Base-by-base conservation (phyloP, 2,888 invertebrate species). In the Mimas tiliae region DNA sequence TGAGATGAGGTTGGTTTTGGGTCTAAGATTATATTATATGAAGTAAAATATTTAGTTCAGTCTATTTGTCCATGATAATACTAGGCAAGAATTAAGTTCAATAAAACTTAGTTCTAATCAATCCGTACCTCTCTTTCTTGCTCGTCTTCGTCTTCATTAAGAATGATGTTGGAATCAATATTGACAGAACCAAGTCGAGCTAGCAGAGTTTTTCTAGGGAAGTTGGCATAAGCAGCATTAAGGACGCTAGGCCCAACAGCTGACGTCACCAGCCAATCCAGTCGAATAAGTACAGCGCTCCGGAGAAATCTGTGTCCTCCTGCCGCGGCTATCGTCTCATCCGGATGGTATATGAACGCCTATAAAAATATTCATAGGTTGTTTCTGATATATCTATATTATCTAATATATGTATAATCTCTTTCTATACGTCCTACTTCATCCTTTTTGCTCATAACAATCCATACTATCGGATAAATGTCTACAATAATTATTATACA, bases 131-230 rank as follows among this genome's bases (percentile, higher is more conserved):
- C 92, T 63, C 88, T 79, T 69, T 93, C 93, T 65, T 93, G 93
- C 68, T 93, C 93, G 67, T 88, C 86, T 66, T 93, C 92, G 65
- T 92, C 93, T 73, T 91, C 91, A 70, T 88, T 90, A 0, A 91
- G 72, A 0, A 86, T 87, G 53, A 91, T 84, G 38, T 85, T 87
- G 6, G 72, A 4, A 68, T 93, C 91, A 55, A 93, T 81, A 33
- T 70, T 68, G 34, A 86, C 68, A 11, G 91, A 87, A 6, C 93
- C 93, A n/a, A 82, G 71, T 69, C 92, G 84, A 0, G 93, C 93
- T 55, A 92, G 65, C 14, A 93, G 74, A 0, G 93, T 93, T 71
- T 91, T 91, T 33, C 75, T 72, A 3, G 90, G 90, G 65, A 92
- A 91, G 9, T 83, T 84, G 16, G 81, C 71, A 1, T 78, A 70